These are phyloP conservation scores for Argyrosomus japonicus DNA, from an alignment of 2,113 vertebrate species.

Conservation along the genomic window DNA sequence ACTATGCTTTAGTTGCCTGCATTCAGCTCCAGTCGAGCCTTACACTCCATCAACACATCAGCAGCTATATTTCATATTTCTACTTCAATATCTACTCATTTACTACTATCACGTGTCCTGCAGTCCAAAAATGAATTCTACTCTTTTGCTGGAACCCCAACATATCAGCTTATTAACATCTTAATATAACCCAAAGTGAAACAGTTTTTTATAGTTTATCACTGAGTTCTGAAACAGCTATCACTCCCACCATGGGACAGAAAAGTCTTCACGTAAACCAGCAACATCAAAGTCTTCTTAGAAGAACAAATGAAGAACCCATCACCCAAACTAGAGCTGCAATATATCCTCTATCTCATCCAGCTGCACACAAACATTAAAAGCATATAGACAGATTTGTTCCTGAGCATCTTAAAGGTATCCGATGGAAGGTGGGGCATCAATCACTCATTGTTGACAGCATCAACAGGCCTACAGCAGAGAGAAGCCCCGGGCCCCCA, in stretches of 20 bases:
- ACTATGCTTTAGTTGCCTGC: background rate
- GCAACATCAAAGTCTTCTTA: background rate
- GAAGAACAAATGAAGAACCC: background rate
- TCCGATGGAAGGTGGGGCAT: background rate
- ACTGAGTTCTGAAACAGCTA: background rate
- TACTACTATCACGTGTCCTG: background rate
- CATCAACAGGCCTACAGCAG: background rate
- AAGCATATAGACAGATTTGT: background rate
- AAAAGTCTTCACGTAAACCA: background rate
- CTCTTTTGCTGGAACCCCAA: background rate
- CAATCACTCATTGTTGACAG: conserved; percentile 29
- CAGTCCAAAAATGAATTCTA: background rate
- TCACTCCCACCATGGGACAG: background rate
- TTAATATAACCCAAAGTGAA: background rate
- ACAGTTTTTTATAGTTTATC: background rate
- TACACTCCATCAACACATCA: conserved; percentile 54
- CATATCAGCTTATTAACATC: background rate
- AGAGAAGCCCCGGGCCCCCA: background rate
- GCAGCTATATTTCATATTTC: background rate
- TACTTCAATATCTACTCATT: background rate
- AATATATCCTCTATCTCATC: background rate
- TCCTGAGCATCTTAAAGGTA: conserved; percentile 10
- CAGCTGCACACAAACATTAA: background rate
- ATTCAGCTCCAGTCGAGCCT: conserved; percentile 57
- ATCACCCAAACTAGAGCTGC: background rate